phyloP scores from a whole-genome alignment of 2,888 invertebrate genomes.

The Epicampocera succincta region DNA sequence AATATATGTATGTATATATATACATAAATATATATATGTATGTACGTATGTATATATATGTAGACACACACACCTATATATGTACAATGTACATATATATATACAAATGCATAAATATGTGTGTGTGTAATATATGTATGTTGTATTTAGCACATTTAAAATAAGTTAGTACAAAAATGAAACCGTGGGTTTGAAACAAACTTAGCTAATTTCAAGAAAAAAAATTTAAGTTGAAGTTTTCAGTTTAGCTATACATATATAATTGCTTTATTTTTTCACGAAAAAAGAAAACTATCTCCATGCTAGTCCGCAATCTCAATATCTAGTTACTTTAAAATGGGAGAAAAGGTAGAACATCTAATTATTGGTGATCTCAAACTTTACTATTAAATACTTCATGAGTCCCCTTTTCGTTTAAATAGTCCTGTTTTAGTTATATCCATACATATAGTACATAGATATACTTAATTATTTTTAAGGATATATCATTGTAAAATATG shows the following conservation, averaged over 20 bases:
- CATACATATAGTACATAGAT: not conserved
- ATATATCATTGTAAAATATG: slow-evolving; percentile 36
- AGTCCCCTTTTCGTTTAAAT: not conserved
- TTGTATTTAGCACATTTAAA: slow-evolving; percentile 39
- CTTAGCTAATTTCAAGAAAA: slow-evolving; percentile 21
- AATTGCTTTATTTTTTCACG: not conserved
- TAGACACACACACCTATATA: not conserved
- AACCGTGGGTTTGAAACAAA: slow-evolving; percentile 29
- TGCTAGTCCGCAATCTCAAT: slow-evolving; percentile 6
- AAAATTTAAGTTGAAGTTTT: slow-evolving; percentile 10
- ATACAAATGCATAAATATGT: not conserved
- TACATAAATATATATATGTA: slow-evolving; percentile 6
- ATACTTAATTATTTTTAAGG: slow-evolving; percentile 10
- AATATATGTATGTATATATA: not conserved
- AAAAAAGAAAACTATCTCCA: not conserved
- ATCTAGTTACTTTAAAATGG: not conserved
- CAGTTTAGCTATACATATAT: not conserved
- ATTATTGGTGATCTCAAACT: not conserved
- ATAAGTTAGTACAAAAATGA: slow-evolving; percentile 35
- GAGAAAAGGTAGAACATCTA: not conserved
- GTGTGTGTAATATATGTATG: slow-evolving; percentile 4
- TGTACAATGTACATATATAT: not conserved
- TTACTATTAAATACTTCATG: slow-evolving; percentile 6
- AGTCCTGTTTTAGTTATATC: slow-evolving; percentile 23
- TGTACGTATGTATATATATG: slow-evolving; percentile 1